Percentiles rank a stretch among this genome's conserved stretches.
These are phyloP conservation scores for Dinocampus coccinellae DNA, from an alignment of 2,888 invertebrate genomes.

Conservation along the genomic window DNA sequence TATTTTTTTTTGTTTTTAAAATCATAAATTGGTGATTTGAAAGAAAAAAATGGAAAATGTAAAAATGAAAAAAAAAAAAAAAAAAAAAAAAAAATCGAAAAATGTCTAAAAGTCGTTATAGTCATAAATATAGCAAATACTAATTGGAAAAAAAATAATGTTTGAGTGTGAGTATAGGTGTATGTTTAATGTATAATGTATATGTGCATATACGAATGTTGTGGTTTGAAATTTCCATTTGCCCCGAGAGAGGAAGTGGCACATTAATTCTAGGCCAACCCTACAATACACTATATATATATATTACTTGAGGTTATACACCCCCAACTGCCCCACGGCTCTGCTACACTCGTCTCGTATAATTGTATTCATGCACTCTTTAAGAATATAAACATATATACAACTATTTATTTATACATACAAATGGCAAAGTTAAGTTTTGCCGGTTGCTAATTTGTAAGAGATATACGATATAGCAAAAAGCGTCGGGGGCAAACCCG, in stretches of 20 bases:
- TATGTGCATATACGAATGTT: slow-evolving; percentile 5
- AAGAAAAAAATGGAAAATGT: neutral
- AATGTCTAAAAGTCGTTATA: neutral
- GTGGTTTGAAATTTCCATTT: slow-evolving; percentile 29
- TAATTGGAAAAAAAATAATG: slow-evolving; percentile 24
- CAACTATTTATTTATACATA: slow-evolving; percentile 20
- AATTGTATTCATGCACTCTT: neutral
- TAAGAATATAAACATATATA: slow-evolving; percentile 11
- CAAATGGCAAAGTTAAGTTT: slow-evolving; percentile 50
- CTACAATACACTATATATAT: slow-evolving; percentile 33
- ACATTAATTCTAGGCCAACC: slow-evolving; percentile 65
- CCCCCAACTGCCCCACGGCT: slow-evolving; percentile 17
- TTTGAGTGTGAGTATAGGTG: too few species aligned
- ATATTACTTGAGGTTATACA: slow-evolving; percentile 11
- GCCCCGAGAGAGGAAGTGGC: slow-evolving; percentile 58
- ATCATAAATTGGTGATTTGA: too few species aligned
- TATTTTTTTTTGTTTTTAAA: too few species aligned
- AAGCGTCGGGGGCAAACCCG: slow-evolving; percentile 46
- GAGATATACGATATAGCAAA: slow-evolving; percentile 63
- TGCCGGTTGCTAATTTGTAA: slow-evolving; percentile 62
- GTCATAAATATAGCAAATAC: slow-evolving; percentile 2
- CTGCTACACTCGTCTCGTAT: slow-evolving; percentile 20
- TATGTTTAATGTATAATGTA: neutral
- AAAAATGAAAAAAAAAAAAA: too few species aligned
- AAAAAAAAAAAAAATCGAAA: too few species aligned